Evolutionary conservation across 2,113 vertebrate species (phyloP), one percentile per base, ranked within the genome.

Genomic region (Girardinichthys multiradiatus): DNA sequence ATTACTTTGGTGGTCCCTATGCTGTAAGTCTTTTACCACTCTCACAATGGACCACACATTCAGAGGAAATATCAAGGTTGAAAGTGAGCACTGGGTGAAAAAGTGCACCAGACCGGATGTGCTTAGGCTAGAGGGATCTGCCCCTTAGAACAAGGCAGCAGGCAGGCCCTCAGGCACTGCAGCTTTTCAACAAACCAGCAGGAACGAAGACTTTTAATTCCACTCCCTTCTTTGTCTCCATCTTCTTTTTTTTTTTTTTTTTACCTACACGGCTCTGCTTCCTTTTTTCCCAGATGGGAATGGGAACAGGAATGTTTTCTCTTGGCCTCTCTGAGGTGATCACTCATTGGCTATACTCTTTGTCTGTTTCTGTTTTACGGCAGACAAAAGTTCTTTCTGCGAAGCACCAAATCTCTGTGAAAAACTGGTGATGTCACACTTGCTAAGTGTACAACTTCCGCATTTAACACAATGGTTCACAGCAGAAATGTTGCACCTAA

Each of bases 21-120:
- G 70, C 86, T 58, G 77, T 65, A 70, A 57, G 80, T 57, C 68
- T 81, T 86, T 84, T 75, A 88, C 68, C 82, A 67, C 74, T 66
- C 82, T 90, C 85, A 81, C 85, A 86, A 80, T 73, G 72, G 92
- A 93, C 91, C 92, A 92, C 91, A 93, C 90, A 91, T 87, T 64
- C 87, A 76, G 63, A 87, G 76, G 68, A 89, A 79, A 84, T 77
- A 59, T 76, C 7, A 67, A 80, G 65, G 67, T 82, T 84, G 78
- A 72, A 86, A 90, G 84, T 79, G 77, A 87, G 85, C 77, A 78
- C 68, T 17, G 71, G 86, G 85, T 87, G 87, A 91, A 86, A 89
- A 91, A 84, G 79, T 86, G 74, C 87, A 89, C 83, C 80, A 76
- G 86, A 86, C 87, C 83, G 84, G 85, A 91, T 92, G 88, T 91